A percentile compares a stretch with the other conserved stretches of the same genome.
These are phyloP conservation scores for Hucho hucho DNA, from an alignment of 2,113 vertebrate species.

Conservation along the genomic window DNA sequence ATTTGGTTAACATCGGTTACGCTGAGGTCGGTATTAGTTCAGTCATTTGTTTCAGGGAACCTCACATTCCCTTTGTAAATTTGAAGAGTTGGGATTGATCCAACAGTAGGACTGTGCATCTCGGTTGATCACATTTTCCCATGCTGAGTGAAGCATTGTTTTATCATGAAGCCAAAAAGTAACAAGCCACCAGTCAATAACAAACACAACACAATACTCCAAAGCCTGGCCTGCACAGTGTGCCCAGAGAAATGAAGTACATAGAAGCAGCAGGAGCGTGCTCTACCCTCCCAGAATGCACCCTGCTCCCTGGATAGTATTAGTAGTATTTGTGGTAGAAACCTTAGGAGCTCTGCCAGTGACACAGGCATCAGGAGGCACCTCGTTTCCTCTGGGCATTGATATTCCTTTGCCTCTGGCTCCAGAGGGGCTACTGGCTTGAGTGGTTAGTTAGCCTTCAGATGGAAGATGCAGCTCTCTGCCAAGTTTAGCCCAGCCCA, in stretches of 20 bases:
- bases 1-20: conserved; percentile 31
- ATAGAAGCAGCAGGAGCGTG: background rate
- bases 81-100: too few species aligned
- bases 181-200: background rate
- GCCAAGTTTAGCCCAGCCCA: conserved; percentile 52
- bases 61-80: too few species aligned
- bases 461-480: conserved; percentile 44
- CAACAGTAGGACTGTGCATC: background rate
- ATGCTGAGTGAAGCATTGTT: background rate
- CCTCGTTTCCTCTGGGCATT: conserved; percentile 57
- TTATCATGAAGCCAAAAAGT: background rate
- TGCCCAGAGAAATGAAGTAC: too few species aligned
- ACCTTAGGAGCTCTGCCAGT: conserved; percentile 52
- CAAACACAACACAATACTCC: background rate
- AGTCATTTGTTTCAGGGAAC: too few species aligned
- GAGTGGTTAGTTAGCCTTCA: conserved; percentile 46
- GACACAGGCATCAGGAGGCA: conserved; percentile 56
- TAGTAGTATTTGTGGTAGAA: conserved; percentile 42
- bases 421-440: conserved; percentile 47
- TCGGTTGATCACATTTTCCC: background rate
- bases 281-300: conserved; percentile 16
- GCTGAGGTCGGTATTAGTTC: conserved; percentile 15
- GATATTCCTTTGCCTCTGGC: conserved; percentile 43
- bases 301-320: conserved; percentile 26
- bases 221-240: too few species aligned